Percentiles rank a stretch among this genome's conserved stretches.
Conservation (phyloP, 2,888 invertebrate genomes). For the Rosalia funebris region DNA sequence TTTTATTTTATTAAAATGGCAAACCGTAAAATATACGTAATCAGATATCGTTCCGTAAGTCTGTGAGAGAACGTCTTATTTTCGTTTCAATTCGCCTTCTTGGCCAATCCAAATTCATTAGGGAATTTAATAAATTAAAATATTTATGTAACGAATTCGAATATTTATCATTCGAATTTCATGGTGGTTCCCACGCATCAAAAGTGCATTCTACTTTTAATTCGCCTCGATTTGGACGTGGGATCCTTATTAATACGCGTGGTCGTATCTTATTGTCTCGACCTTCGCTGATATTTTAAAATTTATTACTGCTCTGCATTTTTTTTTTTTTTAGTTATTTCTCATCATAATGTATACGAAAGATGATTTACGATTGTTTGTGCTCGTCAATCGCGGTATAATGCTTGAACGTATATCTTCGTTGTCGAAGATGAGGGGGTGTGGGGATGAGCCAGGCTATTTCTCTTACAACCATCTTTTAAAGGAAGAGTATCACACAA, state of each 20-base stretch:
- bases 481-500: too few species aligned
- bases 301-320: background rate
- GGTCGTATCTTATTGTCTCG: constrained; percentile 16
- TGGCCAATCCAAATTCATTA: background rate
- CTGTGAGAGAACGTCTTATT: too few species aligned
- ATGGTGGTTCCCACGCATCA: constrained; percentile 15
- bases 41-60: too few species aligned
- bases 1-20: too few species aligned
- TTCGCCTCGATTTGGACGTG: constrained; percentile 15
- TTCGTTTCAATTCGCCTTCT: background rate
- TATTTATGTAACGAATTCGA: constrained; percentile 18
- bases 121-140: background rate
- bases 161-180: constrained; percentile 15
- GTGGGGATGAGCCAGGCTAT: too few species aligned
- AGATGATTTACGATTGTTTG: too few species aligned
- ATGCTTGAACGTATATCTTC: too few species aligned
- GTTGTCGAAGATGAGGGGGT: too few species aligned
- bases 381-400: too few species aligned
- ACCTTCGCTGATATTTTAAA: constrained; percentile 17
- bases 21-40: too few species aligned
- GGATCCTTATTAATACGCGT: constrained; percentile 17
- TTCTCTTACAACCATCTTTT: too few species aligned
- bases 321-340: background rate
- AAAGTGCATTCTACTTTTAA: constrained; percentile 20
- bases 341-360: constrained; percentile 7